Base-by-base conservation (phyloP, 2,888 invertebrate genomes). In the Neoitamus cyanurus region DNA sequence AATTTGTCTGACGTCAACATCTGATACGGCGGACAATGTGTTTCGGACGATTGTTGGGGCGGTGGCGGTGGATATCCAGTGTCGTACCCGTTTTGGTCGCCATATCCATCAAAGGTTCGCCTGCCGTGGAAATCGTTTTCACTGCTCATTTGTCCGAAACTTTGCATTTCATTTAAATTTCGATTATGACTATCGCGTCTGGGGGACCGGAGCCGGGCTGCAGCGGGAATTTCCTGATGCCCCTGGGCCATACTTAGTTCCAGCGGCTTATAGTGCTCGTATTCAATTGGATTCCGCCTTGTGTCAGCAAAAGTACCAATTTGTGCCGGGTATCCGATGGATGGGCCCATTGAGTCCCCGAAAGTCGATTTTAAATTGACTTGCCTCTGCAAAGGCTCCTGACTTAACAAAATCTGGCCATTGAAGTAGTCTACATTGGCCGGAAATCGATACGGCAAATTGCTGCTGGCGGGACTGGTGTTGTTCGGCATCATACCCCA, bases 311-410 rank as follows among this genome's bases (percentile, higher is more conserved):
- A 84, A 72, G 83, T 58, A 80, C 84, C 68, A 68, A 70, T 85
- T 84, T 83, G 83, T 84, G 69, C 36, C 11, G 80, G 58, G 84
- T 82, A 83, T 69, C 37, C 82, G 78, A 82, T 75, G 46, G 73
- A 36, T 42, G 83, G 83, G 70, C 77, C 34, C 34, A 73, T 73
- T 77, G 84, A 48, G 84, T 84, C 85, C 25, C 46, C 83, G 42
- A 83, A 36, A 84, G 84, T 85, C 34, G 84, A 58, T 84, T 84
- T 86, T 34, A 85, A 86, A 84, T 85, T 86, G 80, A 86, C 83
- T 85, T 72, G 73, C 37, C 48, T 34, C 31, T 72, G 73, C 34
- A 83, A 58, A 78, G 83, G 58, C 13, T 48, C 83, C 36, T 84
- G 83, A 85, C 46, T 83, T 48, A 85, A 84, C 72, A 84, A 77